Base-by-base conservation (phyloP, 2,113 vertebrate genomes). In the Pelecanus crispus region DNA sequence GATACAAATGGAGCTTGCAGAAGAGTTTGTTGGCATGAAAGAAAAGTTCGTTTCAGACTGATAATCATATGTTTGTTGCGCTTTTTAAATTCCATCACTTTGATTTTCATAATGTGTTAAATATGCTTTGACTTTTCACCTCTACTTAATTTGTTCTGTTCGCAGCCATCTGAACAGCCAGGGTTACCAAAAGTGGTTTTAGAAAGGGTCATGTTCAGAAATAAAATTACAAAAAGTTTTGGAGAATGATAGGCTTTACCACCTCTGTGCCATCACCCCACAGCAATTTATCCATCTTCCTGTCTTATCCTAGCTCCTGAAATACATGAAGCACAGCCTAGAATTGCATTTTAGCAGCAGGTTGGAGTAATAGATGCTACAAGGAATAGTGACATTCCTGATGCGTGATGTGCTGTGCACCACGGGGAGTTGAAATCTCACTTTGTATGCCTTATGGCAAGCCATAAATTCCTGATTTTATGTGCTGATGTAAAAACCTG, bases 291-390 rank as follows among this genome's bases (percentile, higher is more conserved):
- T 94, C 74, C 50, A 92, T 94, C 81, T 82, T 40, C 38, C 67
- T 94, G 81, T 78, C 92, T 90, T 19, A 75, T 66, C 66, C 49
- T 80, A 81, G 74, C 81, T 95, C 87, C 94, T 83, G 84, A 66
- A 91, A 83, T 34, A 66, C 92, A 86, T 31, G 84, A 97, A 81
- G 89, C 94, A 95, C 84, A 97, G 62, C 89, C 74, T 40, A 45
- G 71, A 91, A 97, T 59, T 86, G 84, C 92, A n/a, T 97, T 97
- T 94, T 95, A 97, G 91, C 96, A 97, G 95, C 96, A 95, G 94
- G 94, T 42, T 95, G 94, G 84, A 94, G 70, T 85, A 97, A 96
- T 96, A 92, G 95, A 92, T 91, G 86, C 81, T 92, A 47, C 90
- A 73, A 95, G 84, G 84, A 97, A 13, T 45, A 82, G 91, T 77